Evolutionary conservation across 2,113 vertebrate species (phyloP).

Genomic region (Aythya baeri): DNA sequence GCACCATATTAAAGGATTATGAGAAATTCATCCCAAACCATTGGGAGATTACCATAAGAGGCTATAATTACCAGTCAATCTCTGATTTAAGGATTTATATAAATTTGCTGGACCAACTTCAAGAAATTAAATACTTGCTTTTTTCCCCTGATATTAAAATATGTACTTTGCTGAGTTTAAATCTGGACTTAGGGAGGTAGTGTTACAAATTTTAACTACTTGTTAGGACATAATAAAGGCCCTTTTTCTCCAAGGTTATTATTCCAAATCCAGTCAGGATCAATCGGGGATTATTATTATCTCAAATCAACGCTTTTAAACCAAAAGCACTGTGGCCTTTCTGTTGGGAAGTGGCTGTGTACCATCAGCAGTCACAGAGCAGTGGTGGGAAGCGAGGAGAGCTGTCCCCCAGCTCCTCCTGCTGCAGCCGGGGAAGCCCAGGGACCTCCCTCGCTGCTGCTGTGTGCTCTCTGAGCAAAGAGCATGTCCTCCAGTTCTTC

Average conservation of each 20-base stretch:
- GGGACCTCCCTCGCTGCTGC: accelerated
- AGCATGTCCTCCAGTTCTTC: neutral
- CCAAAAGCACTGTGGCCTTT: neutral
- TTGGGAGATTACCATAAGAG: neutral
- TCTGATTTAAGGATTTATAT: neutral
- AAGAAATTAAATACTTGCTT: neutral
- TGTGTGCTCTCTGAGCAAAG: neutral
- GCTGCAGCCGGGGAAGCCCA: neutral
- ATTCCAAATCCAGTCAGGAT: neutral
- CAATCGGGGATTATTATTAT: neutral
- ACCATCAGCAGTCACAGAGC: neutral
- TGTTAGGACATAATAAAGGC: neutral
- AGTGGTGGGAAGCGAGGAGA: neutral
- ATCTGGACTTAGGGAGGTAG: neutral
- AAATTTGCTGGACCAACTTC: neutral
- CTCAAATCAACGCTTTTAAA: neutral
- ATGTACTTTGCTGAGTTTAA: neutral
- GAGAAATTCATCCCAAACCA: neutral
- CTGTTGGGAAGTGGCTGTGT: neutral
- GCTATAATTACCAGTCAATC: neutral
- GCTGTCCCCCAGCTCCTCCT: neutral
- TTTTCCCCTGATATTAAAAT: neutral
- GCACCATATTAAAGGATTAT: neutral
- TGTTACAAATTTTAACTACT: neutral
- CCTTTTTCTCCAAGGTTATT: neutral